These are phyloP conservation scores for Miltochrista miniata DNA, from an alignment of 2,888 invertebrate species.

Conservation along the genomic window DNA sequence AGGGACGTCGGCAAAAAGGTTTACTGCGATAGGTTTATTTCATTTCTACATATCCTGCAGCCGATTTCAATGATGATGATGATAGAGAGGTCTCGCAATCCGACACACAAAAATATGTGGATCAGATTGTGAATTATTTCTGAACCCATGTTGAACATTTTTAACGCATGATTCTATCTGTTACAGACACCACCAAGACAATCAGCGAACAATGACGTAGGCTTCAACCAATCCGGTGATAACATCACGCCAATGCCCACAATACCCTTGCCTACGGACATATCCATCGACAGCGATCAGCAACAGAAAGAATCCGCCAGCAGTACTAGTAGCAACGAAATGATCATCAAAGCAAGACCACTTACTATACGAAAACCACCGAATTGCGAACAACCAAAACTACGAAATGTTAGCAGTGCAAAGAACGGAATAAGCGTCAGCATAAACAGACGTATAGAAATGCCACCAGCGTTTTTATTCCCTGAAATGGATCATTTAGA, in stretches of 20 bases:
- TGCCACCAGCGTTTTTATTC: conserved; percentile 92
- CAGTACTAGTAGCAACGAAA: conserved; percentile 64
- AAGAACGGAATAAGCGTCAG: conserved; percentile 86
- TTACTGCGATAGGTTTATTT: too few species aligned
- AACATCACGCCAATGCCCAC: conserved; percentile 53
- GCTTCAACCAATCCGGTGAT: conserved; percentile 60
- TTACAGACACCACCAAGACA: conserved; percentile 81
- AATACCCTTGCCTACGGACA: conserved; percentile 61
- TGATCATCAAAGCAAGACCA: conserved; percentile 91
- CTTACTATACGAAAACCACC: conserved; percentile 92
- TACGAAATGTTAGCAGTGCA: conserved; percentile 84
- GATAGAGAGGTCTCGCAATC: too few species aligned
- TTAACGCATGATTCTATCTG: not conserved
- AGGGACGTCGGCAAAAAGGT: too few species aligned
- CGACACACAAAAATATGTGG: too few species aligned
- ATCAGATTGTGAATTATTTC: too few species aligned
- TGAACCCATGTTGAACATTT: too few species aligned
- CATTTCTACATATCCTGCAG: too few species aligned
- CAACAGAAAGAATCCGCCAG: conserved; percentile 75
- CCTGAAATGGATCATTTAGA: conserved; percentile 88
- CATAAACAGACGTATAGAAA: conserved; percentile 90
- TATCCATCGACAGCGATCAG: conserved; percentile 60
- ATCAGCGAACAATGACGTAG: conserved; percentile 69
- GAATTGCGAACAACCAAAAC: conserved; percentile 90
- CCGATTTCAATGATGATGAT: too few species aligned